These are phyloP conservation scores for Pholis gunnellus DNA, from an alignment of 2,113 vertebrate genomes.

Conservation along the genomic window DNA sequence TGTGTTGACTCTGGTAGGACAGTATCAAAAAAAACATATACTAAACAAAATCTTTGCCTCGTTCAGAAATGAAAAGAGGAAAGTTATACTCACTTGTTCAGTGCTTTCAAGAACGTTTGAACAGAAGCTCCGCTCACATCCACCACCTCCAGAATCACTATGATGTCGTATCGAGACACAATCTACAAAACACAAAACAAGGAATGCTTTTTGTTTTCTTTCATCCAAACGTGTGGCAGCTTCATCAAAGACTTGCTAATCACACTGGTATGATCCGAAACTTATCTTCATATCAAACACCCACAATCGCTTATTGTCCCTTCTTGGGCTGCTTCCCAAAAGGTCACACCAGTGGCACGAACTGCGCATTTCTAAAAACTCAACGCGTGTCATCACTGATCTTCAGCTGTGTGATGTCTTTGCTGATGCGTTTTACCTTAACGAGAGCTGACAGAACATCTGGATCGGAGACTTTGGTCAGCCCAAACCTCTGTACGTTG, in stretches of 20 bases:
- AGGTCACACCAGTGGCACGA: background rate
- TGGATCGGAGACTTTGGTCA: conserved; percentile 55
- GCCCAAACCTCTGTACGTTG: conserved; percentile 62
- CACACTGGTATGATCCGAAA: background rate
- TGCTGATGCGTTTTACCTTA: conserved; percentile 46
- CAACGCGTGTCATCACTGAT: background rate
- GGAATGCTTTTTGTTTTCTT: background rate
- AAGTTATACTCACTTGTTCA: conserved; percentile 69
- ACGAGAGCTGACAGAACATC: conserved; percentile 58
- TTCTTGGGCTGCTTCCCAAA: conserved; percentile 14
- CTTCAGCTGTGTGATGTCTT: background rate
- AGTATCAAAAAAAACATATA: background rate
- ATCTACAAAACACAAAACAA: conserved; percentile 62
- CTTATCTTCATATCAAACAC: background rate
- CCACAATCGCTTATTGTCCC: background rate
- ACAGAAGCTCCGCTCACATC: conserved; percentile 73
- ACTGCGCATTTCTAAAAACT: no score
- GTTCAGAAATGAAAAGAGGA: background rate
- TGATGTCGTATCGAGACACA: conserved; percentile 79
- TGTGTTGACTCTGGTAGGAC: conserved; percentile 59
- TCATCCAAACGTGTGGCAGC: background rate
- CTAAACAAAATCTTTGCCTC: background rate
- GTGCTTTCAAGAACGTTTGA: conserved; percentile 62
- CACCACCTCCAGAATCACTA: conserved; percentile 79
- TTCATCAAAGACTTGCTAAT: background rate